Evolutionary conservation across 2,888 invertebrate genomes (phyloP), one percentile per base, ranked within the genome.

Genomic region (Parnassius apollo): DNA sequence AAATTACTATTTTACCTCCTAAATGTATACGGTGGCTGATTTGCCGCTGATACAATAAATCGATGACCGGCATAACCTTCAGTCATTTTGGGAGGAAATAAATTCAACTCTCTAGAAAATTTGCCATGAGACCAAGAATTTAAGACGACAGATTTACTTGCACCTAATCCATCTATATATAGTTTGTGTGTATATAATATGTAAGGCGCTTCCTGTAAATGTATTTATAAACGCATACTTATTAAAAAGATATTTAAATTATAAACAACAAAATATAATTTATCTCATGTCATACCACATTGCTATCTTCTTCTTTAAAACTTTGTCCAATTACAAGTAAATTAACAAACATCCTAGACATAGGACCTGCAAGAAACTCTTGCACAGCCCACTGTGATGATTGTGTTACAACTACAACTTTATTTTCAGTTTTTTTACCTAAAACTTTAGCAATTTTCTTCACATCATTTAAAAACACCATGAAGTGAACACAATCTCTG

Each of bases 301-400:
- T 74, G 12, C 78, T 82, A 64, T 87, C 81, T 59, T 86, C 92
- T 57, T 91, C 85, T 71, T 93, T 93, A 59, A 94, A 93, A 12
- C 95, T 95, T 74, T 94, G 94, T 0, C 94, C 94, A 62, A 96
- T 92, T 0, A 96, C 93, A 60, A 96, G 83, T 44, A 96, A 85
- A 86, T 96, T 95, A 0, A 94, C 92, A 74, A 96, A 94, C 76
- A 93, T 92, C 72, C 94, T 93, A 0, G 96, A 94, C 2, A 85
- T 66, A 57, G 93, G 87, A 25, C 93, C 93, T 0, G 93, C 83
- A 18, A 96, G 77, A 83, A 95, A 96, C 73, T 96, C 95, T 62
- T 94, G 93, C 1, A 96, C 93, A 42, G 94, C 93, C 96, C 96
- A 96, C 72, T 95, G 95, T 0, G 95, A 94, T 2, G 95, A 95